Percentiles rank a stretch among this genome's conserved stretches.
Evolutionary conservation across 2,797 vertebrate genomes (phyloP).

Genomic region (Peromyscus aztecus): DNA sequence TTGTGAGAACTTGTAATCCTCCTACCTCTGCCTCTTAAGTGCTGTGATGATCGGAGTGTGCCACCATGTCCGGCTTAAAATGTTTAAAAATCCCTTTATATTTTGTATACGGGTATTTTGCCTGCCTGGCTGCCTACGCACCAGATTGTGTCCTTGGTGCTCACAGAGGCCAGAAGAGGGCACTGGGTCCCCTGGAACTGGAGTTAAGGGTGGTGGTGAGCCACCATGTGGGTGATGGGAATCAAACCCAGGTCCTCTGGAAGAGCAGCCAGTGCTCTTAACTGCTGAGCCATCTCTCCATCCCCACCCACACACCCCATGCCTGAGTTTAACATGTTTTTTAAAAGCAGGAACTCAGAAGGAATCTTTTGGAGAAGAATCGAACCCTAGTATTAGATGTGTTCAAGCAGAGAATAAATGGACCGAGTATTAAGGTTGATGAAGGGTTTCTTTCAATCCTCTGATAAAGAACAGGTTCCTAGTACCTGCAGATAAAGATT

Average conservation of each 20-base stretch:
- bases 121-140: not conserved
- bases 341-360: conserved; percentile 52
- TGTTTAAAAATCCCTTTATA: not conserved
- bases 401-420: conserved; percentile 38
- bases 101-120: not conserved
- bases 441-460: conserved; percentile 52
- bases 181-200: too few species aligned
- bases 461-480: conserved; percentile 58
- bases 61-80: not conserved
- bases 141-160: not conserved
- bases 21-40: not conserved
- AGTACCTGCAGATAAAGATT: conserved; percentile 22
- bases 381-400: conserved; percentile 48
- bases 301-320: too few species aligned
- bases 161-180: not conserved
- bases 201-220: not conserved
- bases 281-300: not conserved
- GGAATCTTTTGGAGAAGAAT: conserved; percentile 56
- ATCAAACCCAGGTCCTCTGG: not conserved
- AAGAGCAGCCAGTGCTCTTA: not conserved
- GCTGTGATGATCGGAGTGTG: not conserved
- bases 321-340: not conserved
- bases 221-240: not conserved
- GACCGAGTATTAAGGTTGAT: conserved; percentile 22
- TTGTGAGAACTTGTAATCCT: not conserved